These are phyloP conservation scores for Actinia tenebrosa DNA, from an alignment of 64 coral and sea anemone species.

Conservation along the genomic window DNA sequence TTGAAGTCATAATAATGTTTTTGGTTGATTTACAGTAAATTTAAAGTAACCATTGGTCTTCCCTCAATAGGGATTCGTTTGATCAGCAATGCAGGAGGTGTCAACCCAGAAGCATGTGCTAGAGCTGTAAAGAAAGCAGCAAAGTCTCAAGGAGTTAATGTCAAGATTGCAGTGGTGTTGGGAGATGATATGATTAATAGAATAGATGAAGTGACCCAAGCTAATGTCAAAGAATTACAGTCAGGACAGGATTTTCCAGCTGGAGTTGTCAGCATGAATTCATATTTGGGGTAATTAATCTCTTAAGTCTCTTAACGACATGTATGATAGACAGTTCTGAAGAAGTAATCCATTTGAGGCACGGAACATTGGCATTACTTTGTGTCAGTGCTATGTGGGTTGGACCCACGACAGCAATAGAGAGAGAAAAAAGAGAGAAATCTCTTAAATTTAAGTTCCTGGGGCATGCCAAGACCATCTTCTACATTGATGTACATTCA, in stretches of 20 bases:
- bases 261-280: constrained; percentile 85
- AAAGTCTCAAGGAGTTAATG: constrained; percentile 53
- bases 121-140: constrained; percentile 71
- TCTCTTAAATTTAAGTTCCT: no score
- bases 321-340: neutral
- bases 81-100: constrained; percentile 91
- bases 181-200: constrained; percentile 89
- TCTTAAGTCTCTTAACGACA: neutral
- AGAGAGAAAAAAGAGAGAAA: no score
- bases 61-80: constrained; percentile 62
- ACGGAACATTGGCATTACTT: neutral
- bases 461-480: no score
- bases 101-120: constrained; percentile 92
- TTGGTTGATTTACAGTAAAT: no score
- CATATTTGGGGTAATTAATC: constrained; percentile 69
- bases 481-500: no score
- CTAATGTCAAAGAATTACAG: constrained; percentile 70
- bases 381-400: neutral
- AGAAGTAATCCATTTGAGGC: no score
- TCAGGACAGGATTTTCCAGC: constrained; percentile 58
- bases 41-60: neutral
- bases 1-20: no score
- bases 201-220: constrained; percentile 35
- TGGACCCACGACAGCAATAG: no score
- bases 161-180: constrained; percentile 91